Percentiles rank a stretch among this genome's conserved stretches.
Evolutionary conservation across 1,140 invertebrate genomes (phyloP).

Genomic region (Zaprionus vittiger): DNA sequence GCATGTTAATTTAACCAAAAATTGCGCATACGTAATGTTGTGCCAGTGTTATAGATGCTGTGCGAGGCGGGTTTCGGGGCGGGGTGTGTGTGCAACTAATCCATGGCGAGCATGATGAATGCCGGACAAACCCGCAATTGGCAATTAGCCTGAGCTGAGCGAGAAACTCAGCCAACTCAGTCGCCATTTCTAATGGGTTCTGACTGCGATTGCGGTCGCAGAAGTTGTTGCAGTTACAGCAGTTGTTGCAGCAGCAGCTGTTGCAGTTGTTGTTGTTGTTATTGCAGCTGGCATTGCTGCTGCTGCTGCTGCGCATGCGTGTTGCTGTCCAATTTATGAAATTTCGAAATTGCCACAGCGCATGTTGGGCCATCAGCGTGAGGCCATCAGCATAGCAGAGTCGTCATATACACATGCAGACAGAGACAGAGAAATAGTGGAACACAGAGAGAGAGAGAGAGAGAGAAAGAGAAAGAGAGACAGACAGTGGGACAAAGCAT

Average conservation of each 20-base stretch:
- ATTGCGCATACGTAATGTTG: conserved; percentile 29
- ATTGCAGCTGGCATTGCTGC: conserved; percentile 4
- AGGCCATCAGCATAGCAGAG: conserved; percentile 37
- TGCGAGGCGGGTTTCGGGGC: neutral
- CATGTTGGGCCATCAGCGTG: conserved; percentile 46
- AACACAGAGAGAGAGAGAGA: conserved; percentile 13
- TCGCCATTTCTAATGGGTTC: conserved; percentile 49
- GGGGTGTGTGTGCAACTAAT: conserved; percentile 1
- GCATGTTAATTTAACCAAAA: conserved; percentile 26
- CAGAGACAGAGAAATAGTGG: neutral
- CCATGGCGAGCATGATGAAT: conserved; percentile 32
- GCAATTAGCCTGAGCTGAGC: conserved; percentile 40
- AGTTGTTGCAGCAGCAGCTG: conserved; percentile 27
- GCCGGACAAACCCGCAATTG: conserved; percentile 40
- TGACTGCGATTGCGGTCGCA: conserved; percentile 41
- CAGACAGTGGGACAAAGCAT: conserved; percentile 20
- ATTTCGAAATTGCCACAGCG: conserved; percentile 54
- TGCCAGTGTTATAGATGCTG: neutral
- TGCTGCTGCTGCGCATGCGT: conserved; percentile 59
- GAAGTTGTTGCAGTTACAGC: conserved; percentile 19
- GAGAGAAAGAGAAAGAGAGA: conserved; percentile 26
- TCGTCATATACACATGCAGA: neutral
- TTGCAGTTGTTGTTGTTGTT: conserved; percentile 50
- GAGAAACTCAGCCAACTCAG: conserved; percentile 29
- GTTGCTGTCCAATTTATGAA: conserved; percentile 60